phyloP scores from a whole-genome alignment of 2,888 invertebrate genomes.

The Drosophila prolongata region DNA sequence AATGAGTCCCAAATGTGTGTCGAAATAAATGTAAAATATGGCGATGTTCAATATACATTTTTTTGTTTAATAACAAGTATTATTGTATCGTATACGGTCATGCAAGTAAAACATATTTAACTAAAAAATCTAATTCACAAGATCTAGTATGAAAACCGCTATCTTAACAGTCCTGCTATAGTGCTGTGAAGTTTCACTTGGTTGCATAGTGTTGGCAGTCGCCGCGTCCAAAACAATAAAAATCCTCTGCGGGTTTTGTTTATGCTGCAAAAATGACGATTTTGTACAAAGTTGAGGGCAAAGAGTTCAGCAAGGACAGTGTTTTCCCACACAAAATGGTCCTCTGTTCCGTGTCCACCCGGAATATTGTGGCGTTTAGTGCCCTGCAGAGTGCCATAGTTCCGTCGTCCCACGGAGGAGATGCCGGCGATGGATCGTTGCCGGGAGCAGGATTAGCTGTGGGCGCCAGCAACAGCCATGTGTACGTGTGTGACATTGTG shows the following conservation, averaged over 20 bases:
- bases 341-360: constrained; percentile 90
- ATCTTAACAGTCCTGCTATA: neutral
- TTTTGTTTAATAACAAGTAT: too few relatives aligned
- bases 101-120: too few relatives aligned
- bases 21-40: too few relatives aligned
- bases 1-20: too few relatives aligned
- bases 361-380: constrained; percentile 93
- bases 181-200: neutral
- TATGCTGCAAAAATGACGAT: constrained; percentile 71
- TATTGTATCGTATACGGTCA: too few relatives aligned
- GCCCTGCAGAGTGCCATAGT: constrained; percentile 84
- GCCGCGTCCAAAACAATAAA: constrained; percentile 1
- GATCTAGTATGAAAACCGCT: neutral
- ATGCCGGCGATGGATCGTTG: constrained; percentile 18
- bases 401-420: constrained; percentile 15
- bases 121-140: neutral
- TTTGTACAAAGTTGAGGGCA: constrained; percentile 79
- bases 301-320: constrained; percentile 65
- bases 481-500: constrained; percentile 71
- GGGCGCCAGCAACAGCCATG: constrained; percentile 54
- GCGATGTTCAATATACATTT: too few relatives aligned
- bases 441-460: constrained; percentile 15
- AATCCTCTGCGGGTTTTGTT: constrained; percentile 10
- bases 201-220: neutral
- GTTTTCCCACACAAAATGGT: constrained; percentile 71